Evolutionary conservation across 2,888 invertebrate genomes (phyloP).

Genomic region (Thelaira solivaga): DNA sequence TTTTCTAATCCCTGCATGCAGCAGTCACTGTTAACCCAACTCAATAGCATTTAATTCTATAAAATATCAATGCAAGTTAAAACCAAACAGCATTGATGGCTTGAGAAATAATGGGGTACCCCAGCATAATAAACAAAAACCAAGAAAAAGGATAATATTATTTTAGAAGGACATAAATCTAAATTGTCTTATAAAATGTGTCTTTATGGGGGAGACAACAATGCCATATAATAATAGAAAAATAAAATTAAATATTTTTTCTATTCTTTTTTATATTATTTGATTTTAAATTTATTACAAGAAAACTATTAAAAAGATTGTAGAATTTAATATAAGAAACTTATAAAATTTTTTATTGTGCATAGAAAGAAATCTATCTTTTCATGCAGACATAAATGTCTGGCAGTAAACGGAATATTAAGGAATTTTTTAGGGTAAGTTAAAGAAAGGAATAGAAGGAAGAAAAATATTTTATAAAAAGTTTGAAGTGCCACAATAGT

Average conservation of each 20-base stretch:
- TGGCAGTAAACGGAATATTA: no score
- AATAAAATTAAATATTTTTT: constrained; percentile 6
- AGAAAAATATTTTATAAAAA: no score
- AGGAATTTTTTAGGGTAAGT: no score
- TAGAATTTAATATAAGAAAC: constrained; percentile 6
- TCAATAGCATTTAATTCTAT: background rate
- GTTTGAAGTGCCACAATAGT: no score
- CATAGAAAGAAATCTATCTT: background rate
- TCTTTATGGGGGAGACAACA: constrained; percentile 26
- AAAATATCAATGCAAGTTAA: constrained; percentile 11
- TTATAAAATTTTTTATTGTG: background rate
- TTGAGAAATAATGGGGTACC: background rate
- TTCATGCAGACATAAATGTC: background rate
- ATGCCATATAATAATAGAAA: no score
- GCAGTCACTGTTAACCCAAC: background rate
- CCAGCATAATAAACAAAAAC: background rate
- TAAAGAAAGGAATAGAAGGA: no score
- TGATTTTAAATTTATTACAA: constrained; percentile 44
- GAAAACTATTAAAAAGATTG: constrained; percentile 21
- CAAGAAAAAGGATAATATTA: constrained; percentile 28
- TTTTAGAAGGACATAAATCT: constrained; percentile 54
- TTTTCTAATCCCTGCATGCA: background rate
- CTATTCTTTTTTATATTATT: background rate
- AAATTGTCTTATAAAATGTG: constrained; percentile 31
- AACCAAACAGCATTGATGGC: background rate